Evolutionary conservation across 2,888 invertebrate species (phyloP), one percentile per base, ranked within the genome.

Genomic region (Desoria tigrina): DNA sequence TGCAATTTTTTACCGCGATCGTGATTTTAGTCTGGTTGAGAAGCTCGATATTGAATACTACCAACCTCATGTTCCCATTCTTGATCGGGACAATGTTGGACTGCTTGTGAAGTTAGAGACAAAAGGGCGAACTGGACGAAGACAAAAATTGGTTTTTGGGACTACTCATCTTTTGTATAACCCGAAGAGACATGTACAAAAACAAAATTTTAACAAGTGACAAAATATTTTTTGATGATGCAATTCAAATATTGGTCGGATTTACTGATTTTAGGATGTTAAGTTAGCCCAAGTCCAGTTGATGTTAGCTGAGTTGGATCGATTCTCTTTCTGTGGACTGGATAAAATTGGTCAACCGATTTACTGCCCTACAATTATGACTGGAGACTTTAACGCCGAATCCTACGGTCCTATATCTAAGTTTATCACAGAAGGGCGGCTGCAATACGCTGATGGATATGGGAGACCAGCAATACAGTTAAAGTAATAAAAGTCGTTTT

Each of bases 101-200:
- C 79, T 95, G 11, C 84, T 96, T 63, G 87, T 88, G 2, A 90
- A 90, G 79, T 84, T 97, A 64, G 80, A 82, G 18, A 84, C 88
- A 0, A 84, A 81, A 66, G 82, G 83, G n/a, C n/a, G n/a, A n/a
- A n/a, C n/a, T 0, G 75, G 63, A 24, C 59, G 67, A 16, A 64
- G 81, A 1, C 81, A 82, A 1, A 82, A 85, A 7, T 80, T 96
- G 45, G 85, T 92, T 58, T 86, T 98, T 1, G 92, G 93, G 2
- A 98, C 94, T 14, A 98, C 98, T 0, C 99, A 99, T 81, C 83
- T 99, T 53, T 82, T 98, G 11, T 99, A 90, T 80, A 98, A 98
- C 83, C 94, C 93, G 0, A 87, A 83, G 74, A 83, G 98, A 42
- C 87, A 56, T 60, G 76, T 76, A 54, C 23, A 27, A n/a, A 32